Evolutionary conservation across 23 tunicate genomes (phyloP), one percentile per base, ranked within the genome.

Genomic region (Halocynthia roretzi): DNA sequence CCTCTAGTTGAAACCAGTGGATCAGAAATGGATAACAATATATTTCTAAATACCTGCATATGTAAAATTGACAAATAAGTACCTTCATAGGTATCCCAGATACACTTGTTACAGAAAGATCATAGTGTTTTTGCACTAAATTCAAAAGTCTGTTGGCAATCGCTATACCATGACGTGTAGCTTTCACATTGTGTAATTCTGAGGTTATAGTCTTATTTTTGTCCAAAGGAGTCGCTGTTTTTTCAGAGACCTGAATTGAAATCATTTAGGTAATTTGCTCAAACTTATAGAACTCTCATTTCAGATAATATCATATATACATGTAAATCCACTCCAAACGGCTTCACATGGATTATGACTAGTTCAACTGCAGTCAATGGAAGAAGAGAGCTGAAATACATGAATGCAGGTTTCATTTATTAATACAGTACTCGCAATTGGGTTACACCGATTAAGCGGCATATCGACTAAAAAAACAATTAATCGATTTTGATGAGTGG

Each of bases 71-170:
- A 31, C 44, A 31, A 31, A 31, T 31, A 53, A 14, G 31, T 61
- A 92, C 98, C 87, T 92, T 92, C 98, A 92, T 92, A 0, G 98
- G 98, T 11, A 92, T 92, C 66, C 98, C 98, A 51, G 87, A 86
- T 10, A 92, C 89, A 53, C 93, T 82, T 9, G 98, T 92, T 7
- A 83, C 98, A 7, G 98, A 92, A 2, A 92, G 61, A 72, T 92
- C 83, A 77, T 67, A 92, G 70, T 92, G 91, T 14, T 72, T 75
- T 56, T 80, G 82, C 20, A 92, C 84, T 23, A 92, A 83, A 71
- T 86, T 86, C 8, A 92, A 70, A 90, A 92, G 73, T 48, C 98
- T 71, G 69, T 92, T 92, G 8, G 87, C 88, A 50, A 92, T 86
- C 52, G 89, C 82, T 62, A 92, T 92, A 20, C 98, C 98, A 73